Conservation (phyloP, 2,797 vertebrate genomes). For the Accipiter fasciatus region DNA sequence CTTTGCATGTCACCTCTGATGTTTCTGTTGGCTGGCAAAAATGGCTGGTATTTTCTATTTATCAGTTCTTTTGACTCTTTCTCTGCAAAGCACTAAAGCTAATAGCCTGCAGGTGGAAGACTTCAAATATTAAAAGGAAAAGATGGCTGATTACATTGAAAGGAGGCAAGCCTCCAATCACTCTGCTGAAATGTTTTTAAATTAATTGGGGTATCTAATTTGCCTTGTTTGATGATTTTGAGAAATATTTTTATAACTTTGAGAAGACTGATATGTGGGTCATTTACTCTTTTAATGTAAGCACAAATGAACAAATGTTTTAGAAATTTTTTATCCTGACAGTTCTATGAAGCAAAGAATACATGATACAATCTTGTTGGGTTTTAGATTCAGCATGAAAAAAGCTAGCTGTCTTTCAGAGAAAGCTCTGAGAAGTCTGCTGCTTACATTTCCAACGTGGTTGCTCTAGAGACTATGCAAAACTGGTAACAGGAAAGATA, state of each 20-base stretch:
- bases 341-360: not conserved
- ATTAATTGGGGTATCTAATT: not conserved
- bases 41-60: not conserved
- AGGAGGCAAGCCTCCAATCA: not conserved
- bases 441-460: not conserved
- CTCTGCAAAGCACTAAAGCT: not conserved
- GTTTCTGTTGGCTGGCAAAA: conserved; percentile 1
- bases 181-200: not conserved
- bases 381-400: not conserved
- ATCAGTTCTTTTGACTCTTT: not conserved
- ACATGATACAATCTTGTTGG: not conserved
- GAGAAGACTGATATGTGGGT: not conserved
- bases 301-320: not conserved
- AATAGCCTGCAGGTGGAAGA: not conserved
- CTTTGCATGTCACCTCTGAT: not conserved
- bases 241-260: not conserved
- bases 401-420: not conserved
- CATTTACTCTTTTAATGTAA: not conserved
- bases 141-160: not conserved
- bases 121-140: not conserved
- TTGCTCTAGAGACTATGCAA: not conserved
- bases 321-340: not conserved
- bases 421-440: not conserved
- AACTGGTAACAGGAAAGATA: not conserved
- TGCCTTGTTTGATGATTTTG: not conserved